Conservation (phyloP, 2,888 invertebrate species). For the Zygogramma bicolorata region DNA sequence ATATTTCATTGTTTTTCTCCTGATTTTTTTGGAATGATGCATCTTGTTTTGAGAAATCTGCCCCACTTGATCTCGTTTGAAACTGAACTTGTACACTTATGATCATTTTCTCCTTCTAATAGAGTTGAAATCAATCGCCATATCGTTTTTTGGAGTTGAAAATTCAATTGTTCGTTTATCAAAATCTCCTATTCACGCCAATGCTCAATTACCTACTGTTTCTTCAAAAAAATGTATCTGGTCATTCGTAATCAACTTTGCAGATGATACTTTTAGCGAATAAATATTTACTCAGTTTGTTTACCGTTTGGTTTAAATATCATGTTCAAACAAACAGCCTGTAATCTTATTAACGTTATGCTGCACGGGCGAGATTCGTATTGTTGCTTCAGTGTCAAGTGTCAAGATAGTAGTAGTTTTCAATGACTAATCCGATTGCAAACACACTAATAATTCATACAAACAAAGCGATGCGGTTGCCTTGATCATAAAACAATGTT, state of each 20-base stretch:
- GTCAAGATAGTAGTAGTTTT: conserved; percentile 5
- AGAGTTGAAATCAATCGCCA: too few relatives aligned
- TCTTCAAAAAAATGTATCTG: neutral
- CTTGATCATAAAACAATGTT: neutral
- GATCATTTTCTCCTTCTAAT: too few relatives aligned
- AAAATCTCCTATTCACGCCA: too few relatives aligned
- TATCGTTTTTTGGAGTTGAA: too few relatives aligned
- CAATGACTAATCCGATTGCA: neutral
- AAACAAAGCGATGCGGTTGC: neutral
- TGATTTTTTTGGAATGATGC: too few relatives aligned
- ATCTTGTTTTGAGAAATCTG: too few relatives aligned
- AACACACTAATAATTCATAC: neutral
- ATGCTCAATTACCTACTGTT: neutral
- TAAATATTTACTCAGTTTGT: neutral
- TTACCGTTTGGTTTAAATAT: neutral
- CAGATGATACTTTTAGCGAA: neutral
- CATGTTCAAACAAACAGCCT: neutral
- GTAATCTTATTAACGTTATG: neutral
- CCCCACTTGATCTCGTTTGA: too few relatives aligned
- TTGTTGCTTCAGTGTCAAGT: neutral
- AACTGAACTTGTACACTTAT: too few relatives aligned
- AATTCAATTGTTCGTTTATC: too few relatives aligned
- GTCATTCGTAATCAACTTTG: neutral
- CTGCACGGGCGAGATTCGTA: neutral
- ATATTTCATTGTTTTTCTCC: too few relatives aligned